Evolutionary conservation across 2,113 vertebrate species (phyloP), one percentile per base, ranked within the genome.

Genomic region (Antechinus stuartii): DNA sequence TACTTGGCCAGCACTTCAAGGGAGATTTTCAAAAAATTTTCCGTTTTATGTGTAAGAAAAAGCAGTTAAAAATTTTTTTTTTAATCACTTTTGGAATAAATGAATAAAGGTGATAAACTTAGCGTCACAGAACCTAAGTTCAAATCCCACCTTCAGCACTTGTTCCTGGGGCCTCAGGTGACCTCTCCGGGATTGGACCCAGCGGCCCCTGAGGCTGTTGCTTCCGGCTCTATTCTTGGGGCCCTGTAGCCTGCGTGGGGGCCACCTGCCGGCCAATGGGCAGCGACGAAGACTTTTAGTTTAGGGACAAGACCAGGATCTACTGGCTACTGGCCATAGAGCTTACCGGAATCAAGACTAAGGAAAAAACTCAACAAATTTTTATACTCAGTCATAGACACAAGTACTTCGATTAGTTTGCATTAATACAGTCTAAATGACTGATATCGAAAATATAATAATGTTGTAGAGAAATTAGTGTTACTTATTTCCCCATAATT

Each of bases 41-140:
- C 84, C 27, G 42, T 94, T 90, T 94, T 57, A 94, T 54, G 30
- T n/a, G 84, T 95, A 93, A 95, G 54, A 90, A 94, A 54, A 91
- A 16, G 25, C 16, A 52, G 23, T 26, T 93, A 90, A 89, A 92
- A 47, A 3, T n/a, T 47, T 47, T 47, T 47, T 47, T 47, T 47
- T 47, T 47, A 2, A 55, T 76, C 27, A 92, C 89, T 93, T 92
- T 52, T 93, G 30, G 91, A 90, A 47, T 90, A 91, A 76, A 55
- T 19, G 23, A 92, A 93, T 84, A 53, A 12, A 50, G 93, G 89
- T 54, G 89, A n/a, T 57, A 57, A 30, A 35, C 30, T 16, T 1
- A 2, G 61, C 35, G 61, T 35, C 30, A 16, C 61, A 68, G 61
- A 68, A 14, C 10, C 57, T 14, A 27, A 16, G 30, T 68, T 68